Evolutionary conservation across 2,113 vertebrate species (phyloP).

Genomic region (Axis porcinus): DNA sequence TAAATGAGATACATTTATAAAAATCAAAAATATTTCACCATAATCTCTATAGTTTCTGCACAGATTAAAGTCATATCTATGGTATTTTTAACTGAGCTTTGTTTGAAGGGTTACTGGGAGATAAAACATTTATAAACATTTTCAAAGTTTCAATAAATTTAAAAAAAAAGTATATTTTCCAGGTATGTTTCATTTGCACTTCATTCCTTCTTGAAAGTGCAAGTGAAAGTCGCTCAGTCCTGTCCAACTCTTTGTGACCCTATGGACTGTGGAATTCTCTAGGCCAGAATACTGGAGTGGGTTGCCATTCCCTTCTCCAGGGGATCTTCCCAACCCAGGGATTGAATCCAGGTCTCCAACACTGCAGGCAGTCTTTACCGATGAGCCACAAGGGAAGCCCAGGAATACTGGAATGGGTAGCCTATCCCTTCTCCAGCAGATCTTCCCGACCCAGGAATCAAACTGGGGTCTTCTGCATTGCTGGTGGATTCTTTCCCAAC

Average conservation of each 20-base stretch:
- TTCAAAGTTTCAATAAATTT: not conserved
- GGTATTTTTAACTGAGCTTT: not conserved
- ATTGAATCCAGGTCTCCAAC: not conserved
- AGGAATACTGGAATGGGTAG: not conserved
- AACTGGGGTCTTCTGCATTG: not conserved
- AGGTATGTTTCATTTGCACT: not conserved
- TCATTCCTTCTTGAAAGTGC: not conserved
- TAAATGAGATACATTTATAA: not conserved
- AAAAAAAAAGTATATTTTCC: not conserved
- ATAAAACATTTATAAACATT: not conserved
- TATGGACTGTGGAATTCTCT: not conserved
- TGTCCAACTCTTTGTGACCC: not conserved
- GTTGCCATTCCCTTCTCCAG: not conserved
- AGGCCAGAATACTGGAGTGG: not conserved
- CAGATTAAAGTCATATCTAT: not conserved
- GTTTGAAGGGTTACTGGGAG: not conserved
- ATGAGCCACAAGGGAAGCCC: not conserved
- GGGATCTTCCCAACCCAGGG: not conserved
- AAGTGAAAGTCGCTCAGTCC: not conserved
- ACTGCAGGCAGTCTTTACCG: not conserved
- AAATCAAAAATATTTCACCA: not conserved
- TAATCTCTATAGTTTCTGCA: not conserved
- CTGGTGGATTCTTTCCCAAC: not conserved
- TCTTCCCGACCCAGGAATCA: not conserved
- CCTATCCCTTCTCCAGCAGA: not conserved